Base-by-base conservation (phyloP, 2,888 invertebrate species). In the Drosophila nigricruria region DNA sequence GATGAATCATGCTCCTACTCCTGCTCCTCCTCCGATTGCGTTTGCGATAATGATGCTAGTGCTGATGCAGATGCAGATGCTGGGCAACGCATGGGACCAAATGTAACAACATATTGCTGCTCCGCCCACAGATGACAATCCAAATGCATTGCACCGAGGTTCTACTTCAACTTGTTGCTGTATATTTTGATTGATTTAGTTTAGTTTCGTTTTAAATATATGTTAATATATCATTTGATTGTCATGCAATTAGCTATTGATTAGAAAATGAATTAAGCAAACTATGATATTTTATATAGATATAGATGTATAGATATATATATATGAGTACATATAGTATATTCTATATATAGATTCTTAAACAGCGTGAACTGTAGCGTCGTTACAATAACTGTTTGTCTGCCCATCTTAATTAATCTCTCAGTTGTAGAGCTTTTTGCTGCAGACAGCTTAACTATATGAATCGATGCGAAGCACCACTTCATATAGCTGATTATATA, bases 71-170 rank as follows among this genome's bases (percentile, higher is more conserved):
- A 62, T 23, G 54, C 27, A 30, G 70, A 56, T 50, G 59, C 61
- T 61, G 68, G 60, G 47, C 80, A 61, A 56, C 58, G 58, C 68
- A 43, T 62, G 61, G 77, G 53, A 60, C 57, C 74, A 60, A 80
- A 58, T 45, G 53, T 76, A 30, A 56, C 70, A 30, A 57, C 73
- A 9, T n/a, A n/a, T 32, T 34, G 27, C 18, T 82, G 70, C 53
- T 50, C 88, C 49, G 49, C 74, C 58, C 74, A 69, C 73, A 90
- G 90, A 82, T 91, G 90, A 90, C 84, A 79, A 86, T 67, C 76
- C 67, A 73, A 84, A 68, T 61, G 56, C 67, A 64, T 70, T 73
- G 78, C 81, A 76, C 77, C 77, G 82, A 90, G 90, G 91, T 91
- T 83, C 81, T 66, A 23, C 54, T 42, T 68, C 34, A 18, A 69